Percentiles rank a stretch among this genome's conserved stretches.
These are phyloP conservation scores for Meteorus sp. DNA, from an alignment of 1,140 invertebrate species.

Conservation along the genomic window DNA sequence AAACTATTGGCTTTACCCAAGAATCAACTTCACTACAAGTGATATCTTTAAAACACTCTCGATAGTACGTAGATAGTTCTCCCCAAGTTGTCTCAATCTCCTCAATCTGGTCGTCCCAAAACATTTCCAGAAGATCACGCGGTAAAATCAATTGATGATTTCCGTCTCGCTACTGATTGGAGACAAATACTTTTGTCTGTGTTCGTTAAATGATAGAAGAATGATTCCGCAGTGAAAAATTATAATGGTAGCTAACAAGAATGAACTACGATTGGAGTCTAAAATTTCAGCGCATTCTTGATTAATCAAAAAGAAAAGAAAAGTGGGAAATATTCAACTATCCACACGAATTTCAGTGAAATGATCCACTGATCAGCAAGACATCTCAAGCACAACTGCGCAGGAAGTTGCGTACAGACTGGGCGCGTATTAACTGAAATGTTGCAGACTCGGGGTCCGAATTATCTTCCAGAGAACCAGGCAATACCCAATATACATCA, in stretches of 20 bases:
- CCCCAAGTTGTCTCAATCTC: conserved; percentile 51
- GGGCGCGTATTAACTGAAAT: conserved; percentile 29
- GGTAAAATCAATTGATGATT: not conserved
- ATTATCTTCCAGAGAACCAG: conserved; percentile 45
- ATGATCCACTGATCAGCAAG: conserved; percentile 30
- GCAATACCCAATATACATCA: conserved; percentile 30
- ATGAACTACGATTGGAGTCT: not conserved
- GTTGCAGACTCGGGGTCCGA: conserved; percentile 33
- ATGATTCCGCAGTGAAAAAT: not conserved
- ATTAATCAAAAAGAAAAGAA: too few relatives aligned
- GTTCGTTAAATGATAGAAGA: too few relatives aligned
- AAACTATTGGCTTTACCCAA: conserved; percentile 64
- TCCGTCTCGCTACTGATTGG: too few relatives aligned
- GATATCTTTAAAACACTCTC: conserved; percentile 63
- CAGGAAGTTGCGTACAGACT: conserved; percentile 27
- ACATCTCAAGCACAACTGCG: conserved; percentile 48
- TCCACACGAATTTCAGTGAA: conserved; percentile 19
- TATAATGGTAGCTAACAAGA: not conserved
- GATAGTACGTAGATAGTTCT: conserved; percentile 60
- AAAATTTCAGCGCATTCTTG: too few relatives aligned
- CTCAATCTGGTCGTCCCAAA: conserved; percentile 37
- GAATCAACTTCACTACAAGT: conserved; percentile 69
- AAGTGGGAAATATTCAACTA: too few relatives aligned
- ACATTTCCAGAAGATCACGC: conserved; percentile 38
- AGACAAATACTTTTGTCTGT: too few relatives aligned